Conservation (phyloP, 30 jellyfish, hydroid and myxozoan genomes). For the Hydra vulgaris region DNA sequence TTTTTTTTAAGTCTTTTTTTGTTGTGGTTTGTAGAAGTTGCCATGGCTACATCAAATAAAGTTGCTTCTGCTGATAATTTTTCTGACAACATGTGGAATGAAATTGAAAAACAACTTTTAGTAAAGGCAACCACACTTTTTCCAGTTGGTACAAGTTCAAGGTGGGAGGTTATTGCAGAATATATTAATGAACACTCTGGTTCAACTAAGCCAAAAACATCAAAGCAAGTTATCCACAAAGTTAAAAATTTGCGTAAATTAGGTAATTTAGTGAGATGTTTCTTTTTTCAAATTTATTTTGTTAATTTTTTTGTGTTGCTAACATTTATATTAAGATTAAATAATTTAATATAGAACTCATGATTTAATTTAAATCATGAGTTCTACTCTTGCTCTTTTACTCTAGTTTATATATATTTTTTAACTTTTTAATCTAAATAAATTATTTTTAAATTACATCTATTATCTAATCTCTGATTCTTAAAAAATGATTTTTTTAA, state of each 20-base stretch:
- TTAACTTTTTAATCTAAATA: no score
- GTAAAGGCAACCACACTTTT: constrained; percentile 77
- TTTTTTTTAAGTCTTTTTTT: no score
- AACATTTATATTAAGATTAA: neutral
- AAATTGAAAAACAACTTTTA: constrained; percentile 59
- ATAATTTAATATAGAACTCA: neutral
- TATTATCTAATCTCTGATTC: no score
- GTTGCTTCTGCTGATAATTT: constrained; percentile 23
- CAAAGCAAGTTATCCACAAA: constrained; percentile 61
- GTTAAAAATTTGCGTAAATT: constrained; percentile 56
- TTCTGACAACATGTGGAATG: constrained; percentile 64
- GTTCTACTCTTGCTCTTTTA: no score
- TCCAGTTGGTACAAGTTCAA: constrained; percentile 89
- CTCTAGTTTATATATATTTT: no score
- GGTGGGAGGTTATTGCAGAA: constrained; percentile 85
- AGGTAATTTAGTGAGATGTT: constrained; percentile 33
- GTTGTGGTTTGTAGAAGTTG: constrained; percentile 23
- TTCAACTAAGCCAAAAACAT: constrained; percentile 36
- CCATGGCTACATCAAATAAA: constrained; percentile 13
- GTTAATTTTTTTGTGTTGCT: neutral
- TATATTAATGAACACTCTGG: constrained; percentile 74
- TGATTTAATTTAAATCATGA: no score
- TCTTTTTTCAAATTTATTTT: neutral
- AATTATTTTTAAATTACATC: no score
- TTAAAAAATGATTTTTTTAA: no score